A percentile compares a stretch with the other conserved stretches of the same genome.
Conservation (phyloP, 2,113 vertebrate species). For the Melanerpes formicivorus region DNA sequence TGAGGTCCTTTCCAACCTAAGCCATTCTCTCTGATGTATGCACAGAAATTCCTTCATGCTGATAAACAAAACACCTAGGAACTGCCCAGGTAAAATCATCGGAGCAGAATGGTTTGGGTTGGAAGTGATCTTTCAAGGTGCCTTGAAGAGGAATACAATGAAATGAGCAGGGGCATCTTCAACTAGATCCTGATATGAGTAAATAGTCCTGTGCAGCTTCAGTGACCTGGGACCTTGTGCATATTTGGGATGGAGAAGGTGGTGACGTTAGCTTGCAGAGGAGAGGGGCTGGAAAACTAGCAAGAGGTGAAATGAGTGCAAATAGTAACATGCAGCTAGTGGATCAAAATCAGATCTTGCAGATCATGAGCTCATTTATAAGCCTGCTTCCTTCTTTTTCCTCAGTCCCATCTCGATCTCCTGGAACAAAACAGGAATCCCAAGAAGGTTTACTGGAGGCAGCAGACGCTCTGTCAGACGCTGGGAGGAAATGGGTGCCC, state of each 20-base stretch:
- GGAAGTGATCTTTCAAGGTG: background rate
- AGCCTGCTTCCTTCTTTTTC: slow-evolving; percentile 29
- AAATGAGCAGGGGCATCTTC: background rate
- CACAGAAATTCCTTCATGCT: background rate
- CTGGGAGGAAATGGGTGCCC: slow-evolving; percentile 89
- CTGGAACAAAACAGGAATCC: slow-evolving; percentile 79
- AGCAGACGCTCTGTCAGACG: slow-evolving; percentile 83
- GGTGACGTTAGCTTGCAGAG: background rate
- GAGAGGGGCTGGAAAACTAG: background rate
- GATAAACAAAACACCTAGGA: background rate
- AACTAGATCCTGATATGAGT: background rate
- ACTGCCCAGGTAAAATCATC: background rate
- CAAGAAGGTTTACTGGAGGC: slow-evolving; percentile 82
- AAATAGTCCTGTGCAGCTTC: background rate
- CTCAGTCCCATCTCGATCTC: slow-evolving; percentile 86
- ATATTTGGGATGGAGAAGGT: background rate
- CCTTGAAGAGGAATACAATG: background rate
- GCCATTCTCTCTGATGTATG: too few species aligned
- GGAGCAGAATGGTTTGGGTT: background rate
- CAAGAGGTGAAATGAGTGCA: background rate
- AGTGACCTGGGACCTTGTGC: background rate
- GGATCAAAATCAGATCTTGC: background rate
- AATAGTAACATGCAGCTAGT: background rate
- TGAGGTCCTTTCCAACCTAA: too few species aligned
- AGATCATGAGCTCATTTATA: background rate